Evolutionary conservation across 2,113 vertebrate genomes (phyloP).

Genomic region (Anser brachyrhynchus): DNA sequence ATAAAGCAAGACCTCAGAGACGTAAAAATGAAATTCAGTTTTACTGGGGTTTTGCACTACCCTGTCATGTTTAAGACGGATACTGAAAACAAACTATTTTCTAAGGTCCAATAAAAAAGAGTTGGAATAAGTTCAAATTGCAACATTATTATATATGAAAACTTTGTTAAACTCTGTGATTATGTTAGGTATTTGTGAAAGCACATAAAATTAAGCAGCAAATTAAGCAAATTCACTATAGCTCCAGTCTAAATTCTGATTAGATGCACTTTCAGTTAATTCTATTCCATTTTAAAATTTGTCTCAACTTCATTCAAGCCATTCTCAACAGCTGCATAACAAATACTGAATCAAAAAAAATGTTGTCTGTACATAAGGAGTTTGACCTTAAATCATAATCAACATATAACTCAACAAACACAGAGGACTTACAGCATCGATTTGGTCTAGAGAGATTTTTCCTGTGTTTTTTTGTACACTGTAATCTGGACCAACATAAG

Average conservation of each 20-base stretch:
- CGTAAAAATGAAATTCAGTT: neutral
- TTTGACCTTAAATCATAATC: neutral
- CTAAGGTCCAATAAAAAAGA: neutral
- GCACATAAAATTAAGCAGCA: neutral
- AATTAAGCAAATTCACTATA: neutral
- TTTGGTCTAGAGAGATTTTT: conserved; percentile 94
- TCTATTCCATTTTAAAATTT: neutral
- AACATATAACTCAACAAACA: neutral
- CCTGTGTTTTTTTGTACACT: conserved; percentile 87
- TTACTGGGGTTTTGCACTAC: neutral
- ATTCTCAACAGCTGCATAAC: neutral
- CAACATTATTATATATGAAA: neutral
- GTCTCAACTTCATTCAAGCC: neutral
- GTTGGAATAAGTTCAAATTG: neutral
- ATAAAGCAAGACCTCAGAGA: neutral
- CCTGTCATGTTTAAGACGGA: neutral
- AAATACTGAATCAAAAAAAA: neutral
- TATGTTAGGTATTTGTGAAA: neutral
- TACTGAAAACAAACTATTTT: fast-evolving
- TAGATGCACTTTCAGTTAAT: neutral
- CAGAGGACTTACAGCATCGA: conserved; percentile 87
- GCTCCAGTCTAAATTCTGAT: neutral
- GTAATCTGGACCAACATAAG: conserved; percentile 95
- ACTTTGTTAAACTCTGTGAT: neutral
- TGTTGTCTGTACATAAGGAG: neutral